These are phyloP conservation scores for Apeltes quadracus DNA, from an alignment of 2,113 vertebrate species.

Conservation along the genomic window DNA sequence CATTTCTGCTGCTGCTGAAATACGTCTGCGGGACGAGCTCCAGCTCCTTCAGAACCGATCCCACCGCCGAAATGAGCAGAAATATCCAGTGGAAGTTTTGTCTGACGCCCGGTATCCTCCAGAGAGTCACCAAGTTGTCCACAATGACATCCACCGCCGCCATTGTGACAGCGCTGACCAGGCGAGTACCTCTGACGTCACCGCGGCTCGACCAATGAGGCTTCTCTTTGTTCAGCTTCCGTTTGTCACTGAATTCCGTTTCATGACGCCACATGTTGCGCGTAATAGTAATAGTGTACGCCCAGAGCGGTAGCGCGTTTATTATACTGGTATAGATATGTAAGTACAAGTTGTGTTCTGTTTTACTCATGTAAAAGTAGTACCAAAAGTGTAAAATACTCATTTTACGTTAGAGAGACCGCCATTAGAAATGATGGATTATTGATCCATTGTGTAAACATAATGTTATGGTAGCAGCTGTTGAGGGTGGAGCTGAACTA, in stretches of 20 bases:
- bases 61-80: constrained; percentile 72
- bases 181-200: constrained; percentile 26
- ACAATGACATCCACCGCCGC: constrained; percentile 69
- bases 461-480: neutral
- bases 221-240: fast-evolving
- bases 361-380: neutral
- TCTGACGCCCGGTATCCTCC: constrained; percentile 59
- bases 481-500: neutral
- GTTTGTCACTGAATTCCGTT: neutral
- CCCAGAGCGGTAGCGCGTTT: too few species aligned
- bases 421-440: neutral
- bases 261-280: neutral
- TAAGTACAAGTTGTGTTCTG: too few species aligned
- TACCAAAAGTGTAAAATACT: neutral
- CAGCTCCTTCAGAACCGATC: constrained; percentile 84
- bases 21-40: constrained; percentile 84
- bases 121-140: constrained; percentile 59
- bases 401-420: neutral
- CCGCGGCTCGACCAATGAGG: constrained; percentile 18
- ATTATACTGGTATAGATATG: neutral
- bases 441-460: neutral
- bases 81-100: constrained; percentile 78
- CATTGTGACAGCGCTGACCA: constrained; percentile 63
- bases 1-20: constrained; percentile 87
- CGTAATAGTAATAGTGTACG: fast-evolving